phyloP scores from a whole-genome alignment of 2,888 invertebrate species.

The Crocallis elinguaria region DNA sequence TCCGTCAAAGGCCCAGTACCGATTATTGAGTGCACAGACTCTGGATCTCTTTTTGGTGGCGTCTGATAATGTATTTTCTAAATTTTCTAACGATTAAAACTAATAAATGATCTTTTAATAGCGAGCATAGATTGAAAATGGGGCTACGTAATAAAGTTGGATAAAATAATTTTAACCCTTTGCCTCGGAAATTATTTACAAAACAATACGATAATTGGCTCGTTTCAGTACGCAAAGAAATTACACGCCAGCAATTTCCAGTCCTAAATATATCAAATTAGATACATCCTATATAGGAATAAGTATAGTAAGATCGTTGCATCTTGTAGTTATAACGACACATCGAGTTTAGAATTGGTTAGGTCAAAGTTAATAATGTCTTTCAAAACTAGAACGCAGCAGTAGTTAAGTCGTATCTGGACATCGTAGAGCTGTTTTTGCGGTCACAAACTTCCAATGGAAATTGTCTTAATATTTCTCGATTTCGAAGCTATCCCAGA shows the following conservation, averaged over 20 bases:
- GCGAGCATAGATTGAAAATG: too few relatives aligned
- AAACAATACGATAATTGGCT: too few relatives aligned
- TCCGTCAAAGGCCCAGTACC: slow-evolving; percentile 70
- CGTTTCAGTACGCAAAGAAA: too few relatives aligned
- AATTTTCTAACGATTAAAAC: too few relatives aligned
- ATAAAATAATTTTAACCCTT: too few relatives aligned
- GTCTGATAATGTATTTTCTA: slow-evolving; percentile 25
- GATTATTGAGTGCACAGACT: slow-evolving; percentile 59
- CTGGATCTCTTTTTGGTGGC: slow-evolving; percentile 23
- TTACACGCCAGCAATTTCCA: too few relatives aligned
- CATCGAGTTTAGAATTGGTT: slow-evolving; percentile 16
- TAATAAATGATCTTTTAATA: too few relatives aligned
- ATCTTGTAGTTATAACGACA: slow-evolving; percentile 7
- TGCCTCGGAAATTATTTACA: too few relatives aligned
- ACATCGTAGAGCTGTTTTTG: slow-evolving; percentile 58
- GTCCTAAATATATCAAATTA: too few relatives aligned
- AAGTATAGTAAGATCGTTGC: too few relatives aligned
- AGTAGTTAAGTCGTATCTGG: slow-evolving; percentile 18
- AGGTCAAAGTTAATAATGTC: slow-evolving; percentile 11
- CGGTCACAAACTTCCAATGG: slow-evolving; percentile 67
- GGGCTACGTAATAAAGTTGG: too few relatives aligned
- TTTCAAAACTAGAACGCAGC: slow-evolving; percentile 13
- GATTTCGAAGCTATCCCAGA: slow-evolving; percentile 15
- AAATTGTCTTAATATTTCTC: slow-evolving; percentile 31
- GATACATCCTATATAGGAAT: too few relatives aligned